Base-by-base conservation (phyloP, 2,888 invertebrate species). In the Smittia aterrima region DNA sequence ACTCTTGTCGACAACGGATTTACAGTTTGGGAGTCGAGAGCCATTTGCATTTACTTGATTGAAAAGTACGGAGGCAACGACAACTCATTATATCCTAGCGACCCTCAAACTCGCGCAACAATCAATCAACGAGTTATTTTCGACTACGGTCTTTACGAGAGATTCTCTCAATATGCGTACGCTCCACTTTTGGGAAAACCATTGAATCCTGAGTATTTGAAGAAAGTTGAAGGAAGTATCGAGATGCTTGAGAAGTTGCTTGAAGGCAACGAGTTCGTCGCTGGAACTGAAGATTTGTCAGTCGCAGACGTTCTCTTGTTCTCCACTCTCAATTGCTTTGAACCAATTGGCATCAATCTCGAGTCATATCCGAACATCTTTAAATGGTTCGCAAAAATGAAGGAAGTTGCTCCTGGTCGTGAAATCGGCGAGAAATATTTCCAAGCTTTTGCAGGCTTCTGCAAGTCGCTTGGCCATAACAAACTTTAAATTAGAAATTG, bases 1-100 rank as follows among this genome's bases (percentile, higher is more conserved):
- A 93, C 93, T 0, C 82, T 95, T 74, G 89, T 91, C 76, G 95
- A 95, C 83, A 89, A 92, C 79, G 94, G 92, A 0, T 90, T 93
- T 79, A 82, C 87, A 7, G 82, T 96, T 75, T 92, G 90, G 87
- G 95, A 96, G 84, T 94, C 94, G 66, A 90, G 93, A 62, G 91
- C 93, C 76, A 94, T 95, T 80, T 87, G 90, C 81, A 85, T 87
- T 0, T 95, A 95, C 82, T 85, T 95, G 79, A 90, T 86, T 38
- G 90, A 89, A 82, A 90, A 91, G 79, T 94, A 94, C 80, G 92
- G 89, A 74, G 92, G 92, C 81, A 88, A 90, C 78, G 91, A 90
- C 79, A 89, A 88, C 79, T 84, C 86, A 0, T 83, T 94, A 53
- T 88, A 86, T 78, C 94, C 95, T 1, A 91, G 89, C 79, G 92